A percentile compares a stretch with the other conserved stretches of the same genome.
phyloP scores from a whole-genome alignment of 2,113 vertebrate genomes.

The Paraplagusia blochii region DNA sequence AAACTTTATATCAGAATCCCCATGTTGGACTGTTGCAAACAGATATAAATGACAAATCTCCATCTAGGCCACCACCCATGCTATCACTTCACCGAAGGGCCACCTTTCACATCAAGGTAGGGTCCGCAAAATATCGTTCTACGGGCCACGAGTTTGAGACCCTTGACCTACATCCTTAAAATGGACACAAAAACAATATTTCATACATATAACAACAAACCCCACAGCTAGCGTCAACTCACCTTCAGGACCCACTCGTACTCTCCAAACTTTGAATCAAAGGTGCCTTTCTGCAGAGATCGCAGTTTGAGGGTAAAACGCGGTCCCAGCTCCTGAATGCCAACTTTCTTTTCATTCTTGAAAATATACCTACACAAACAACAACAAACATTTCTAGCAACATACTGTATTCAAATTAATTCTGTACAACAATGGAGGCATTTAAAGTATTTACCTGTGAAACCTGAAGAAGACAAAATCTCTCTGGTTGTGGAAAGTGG shows the following conservation, averaged over 20 bases:
- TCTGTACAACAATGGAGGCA: not conserved
- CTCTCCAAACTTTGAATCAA: constrained; percentile 97
- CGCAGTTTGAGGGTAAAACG: constrained; percentile 95
- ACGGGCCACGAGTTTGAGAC: too few species aligned
- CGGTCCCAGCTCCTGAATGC: constrained; percentile 96
- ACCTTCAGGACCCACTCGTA: constrained; percentile 99
- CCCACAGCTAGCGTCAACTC: constrained; percentile 22
- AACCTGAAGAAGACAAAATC: constrained; percentile 98
- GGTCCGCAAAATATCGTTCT: too few species aligned
- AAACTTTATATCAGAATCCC: not conserved
- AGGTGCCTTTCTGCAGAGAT: constrained; percentile 96
- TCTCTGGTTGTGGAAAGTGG: constrained; percentile 96
- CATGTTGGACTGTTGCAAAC: too few species aligned
- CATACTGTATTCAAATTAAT: not conserved
- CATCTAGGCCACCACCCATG: too few species aligned
- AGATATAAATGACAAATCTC: too few species aligned
- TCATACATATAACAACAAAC: not conserved
- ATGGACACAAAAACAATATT: too few species aligned
- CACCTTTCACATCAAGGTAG: too few species aligned
- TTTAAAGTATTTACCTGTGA: constrained; percentile 81
- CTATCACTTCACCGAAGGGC: too few species aligned
- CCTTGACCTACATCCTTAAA: too few species aligned
- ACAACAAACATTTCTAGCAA: too few species aligned
- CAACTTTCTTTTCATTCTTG: constrained; percentile 95
- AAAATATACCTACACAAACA: constrained; percentile 85